Conservation (phyloP, 2,113 vertebrate species). For the Tachuris rubrigastra region DNA sequence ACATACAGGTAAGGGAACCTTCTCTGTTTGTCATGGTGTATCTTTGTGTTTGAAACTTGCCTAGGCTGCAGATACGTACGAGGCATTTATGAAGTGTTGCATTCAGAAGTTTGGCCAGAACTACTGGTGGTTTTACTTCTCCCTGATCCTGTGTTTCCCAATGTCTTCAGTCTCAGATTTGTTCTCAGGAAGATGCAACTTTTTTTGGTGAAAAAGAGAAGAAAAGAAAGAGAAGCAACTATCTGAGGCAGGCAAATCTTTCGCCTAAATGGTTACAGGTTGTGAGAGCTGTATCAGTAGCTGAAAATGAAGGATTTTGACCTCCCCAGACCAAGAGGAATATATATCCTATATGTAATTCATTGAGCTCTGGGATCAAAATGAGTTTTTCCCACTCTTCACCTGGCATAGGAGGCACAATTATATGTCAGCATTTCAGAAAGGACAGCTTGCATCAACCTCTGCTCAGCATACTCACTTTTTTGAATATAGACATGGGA, state of each 20-base stretch:
- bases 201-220: background rate
- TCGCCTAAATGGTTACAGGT: background rate
- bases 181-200: background rate
- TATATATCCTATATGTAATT: background rate
- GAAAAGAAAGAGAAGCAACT: background rate
- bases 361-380: background rate
- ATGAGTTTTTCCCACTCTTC: background rate
- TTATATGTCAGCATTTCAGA: background rate
- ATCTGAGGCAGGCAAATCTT: background rate
- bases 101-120: background rate
- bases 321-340: background rate
- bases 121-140: background rate
- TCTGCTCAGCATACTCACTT: background rate
- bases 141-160: background rate
- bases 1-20: conserved; percentile 83
- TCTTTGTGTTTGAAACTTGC: background rate
- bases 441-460: background rate
- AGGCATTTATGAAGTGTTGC: background rate
- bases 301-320: background rate
- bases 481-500: background rate
- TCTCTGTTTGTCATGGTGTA: background rate
- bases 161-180: background rate
- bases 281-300: background rate
- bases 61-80: background rate
- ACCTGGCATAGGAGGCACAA: background rate